Evolutionary conservation across 2,888 invertebrate genomes (phyloP).

Genomic region (Palloptera scutellata): DNA sequence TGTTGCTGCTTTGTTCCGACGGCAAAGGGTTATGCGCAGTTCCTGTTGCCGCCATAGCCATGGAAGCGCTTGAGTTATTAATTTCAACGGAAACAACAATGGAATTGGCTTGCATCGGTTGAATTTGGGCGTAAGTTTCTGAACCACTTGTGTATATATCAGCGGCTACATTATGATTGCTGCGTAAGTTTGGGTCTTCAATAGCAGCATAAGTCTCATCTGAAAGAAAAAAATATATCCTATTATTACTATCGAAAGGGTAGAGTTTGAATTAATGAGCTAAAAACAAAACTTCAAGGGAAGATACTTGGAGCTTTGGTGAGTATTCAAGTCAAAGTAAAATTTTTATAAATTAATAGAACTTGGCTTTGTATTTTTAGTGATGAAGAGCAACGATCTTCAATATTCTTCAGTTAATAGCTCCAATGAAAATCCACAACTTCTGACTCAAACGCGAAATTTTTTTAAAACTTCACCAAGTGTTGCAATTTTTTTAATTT

Average conservation of each 20-base stretch:
- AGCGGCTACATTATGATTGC: constrained; percentile 64
- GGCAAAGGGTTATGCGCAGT: not conserved
- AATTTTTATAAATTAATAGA: no score
- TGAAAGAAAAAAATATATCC: constrained; percentile 56
- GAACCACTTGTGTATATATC: constrained; percentile 79
- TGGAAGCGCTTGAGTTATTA: constrained; percentile 46
- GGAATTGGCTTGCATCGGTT: constrained; percentile 66
- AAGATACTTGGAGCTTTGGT: no score
- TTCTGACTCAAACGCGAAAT: no score
- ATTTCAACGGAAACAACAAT: constrained; percentile 64
- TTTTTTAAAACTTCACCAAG: no score
- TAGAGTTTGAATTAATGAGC: no score
- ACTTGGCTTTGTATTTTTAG: no score
- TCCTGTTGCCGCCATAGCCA: constrained; percentile 20
- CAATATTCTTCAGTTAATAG: no score
- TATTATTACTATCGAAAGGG: no score
- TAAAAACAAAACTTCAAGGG: no score
- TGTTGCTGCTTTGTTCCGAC: constrained; percentile 6
- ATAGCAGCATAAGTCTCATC: constrained; percentile 93
- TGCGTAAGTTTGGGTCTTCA: constrained; percentile 71
- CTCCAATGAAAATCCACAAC: not conserved
- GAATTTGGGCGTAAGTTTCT: constrained; percentile 87
- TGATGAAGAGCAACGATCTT: no score
- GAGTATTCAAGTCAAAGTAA: no score
- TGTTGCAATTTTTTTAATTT: constrained; percentile 4